Evolutionary conservation across 2,797 vertebrate species (phyloP).

Genomic region (Pangasius mekongensis): DNA sequence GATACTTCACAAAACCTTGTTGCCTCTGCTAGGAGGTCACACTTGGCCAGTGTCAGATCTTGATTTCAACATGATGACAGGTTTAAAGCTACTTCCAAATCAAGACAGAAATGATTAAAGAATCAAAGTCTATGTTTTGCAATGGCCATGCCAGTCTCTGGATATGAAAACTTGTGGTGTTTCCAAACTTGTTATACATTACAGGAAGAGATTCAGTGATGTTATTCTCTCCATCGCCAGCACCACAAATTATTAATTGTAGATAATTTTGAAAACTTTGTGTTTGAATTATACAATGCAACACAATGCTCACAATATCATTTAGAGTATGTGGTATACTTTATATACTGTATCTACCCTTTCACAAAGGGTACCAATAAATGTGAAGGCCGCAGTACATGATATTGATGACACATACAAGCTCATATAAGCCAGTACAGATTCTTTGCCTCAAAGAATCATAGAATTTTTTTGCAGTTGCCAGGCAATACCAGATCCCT

Average conservation of each 20-base stretch:
- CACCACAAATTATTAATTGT: background rate
- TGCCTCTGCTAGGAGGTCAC: background rate
- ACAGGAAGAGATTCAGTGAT: background rate
- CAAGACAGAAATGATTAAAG: background rate
- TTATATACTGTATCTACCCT: background rate
- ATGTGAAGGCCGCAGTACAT: background rate
- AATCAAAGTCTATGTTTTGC: background rate
- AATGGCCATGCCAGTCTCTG: background rate
- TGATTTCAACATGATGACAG: background rate
- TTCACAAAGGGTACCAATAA: background rate
- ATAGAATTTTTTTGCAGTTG: slow-evolving; percentile 69
- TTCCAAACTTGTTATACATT: background rate
- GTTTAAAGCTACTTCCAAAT: background rate
- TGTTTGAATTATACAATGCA: background rate
- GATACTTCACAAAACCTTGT: background rate
- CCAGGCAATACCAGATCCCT: slow-evolving; percentile 76
- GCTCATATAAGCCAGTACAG: slow-evolving; percentile 32
- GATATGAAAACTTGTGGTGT: background rate
- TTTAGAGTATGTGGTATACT: background rate
- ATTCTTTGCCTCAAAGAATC: slow-evolving; percentile 61
- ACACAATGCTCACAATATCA: background rate
- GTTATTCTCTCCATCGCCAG: background rate
- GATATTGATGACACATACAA: slow-evolving; percentile 25
- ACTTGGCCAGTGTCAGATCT: background rate
- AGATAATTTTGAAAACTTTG: background rate